phyloP scores from a whole-genome alignment of 2,113 vertebrate species.

The Mesembrinibis cayennensis region DNA sequence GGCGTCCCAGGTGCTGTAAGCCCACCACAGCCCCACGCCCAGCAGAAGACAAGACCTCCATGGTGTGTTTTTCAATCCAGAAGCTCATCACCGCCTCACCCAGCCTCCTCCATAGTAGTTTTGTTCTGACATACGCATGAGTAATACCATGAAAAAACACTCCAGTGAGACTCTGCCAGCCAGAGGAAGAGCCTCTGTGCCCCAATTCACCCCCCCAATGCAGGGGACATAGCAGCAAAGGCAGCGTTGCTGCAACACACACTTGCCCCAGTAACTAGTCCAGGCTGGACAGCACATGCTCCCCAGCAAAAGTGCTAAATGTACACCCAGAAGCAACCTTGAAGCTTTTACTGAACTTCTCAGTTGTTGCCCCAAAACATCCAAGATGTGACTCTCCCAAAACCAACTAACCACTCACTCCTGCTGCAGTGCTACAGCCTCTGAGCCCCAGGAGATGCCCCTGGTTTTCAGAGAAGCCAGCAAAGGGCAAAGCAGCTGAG shows the following conservation, averaged over 20 bases:
- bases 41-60: not conserved
- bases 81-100: not conserved
- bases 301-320: not conserved
- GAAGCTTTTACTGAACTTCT: not conserved
- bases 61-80: not conserved
- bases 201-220: not conserved
- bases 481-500: slow-evolving; percentile 8
- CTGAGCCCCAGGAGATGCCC: not conserved
- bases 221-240: not conserved
- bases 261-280: not conserved
- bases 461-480: not conserved
- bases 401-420: not conserved
- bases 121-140: not conserved
- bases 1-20: not conserved
- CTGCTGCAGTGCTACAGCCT: not conserved
- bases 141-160: not conserved
- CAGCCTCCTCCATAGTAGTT: not conserved
- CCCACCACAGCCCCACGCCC: not conserved
- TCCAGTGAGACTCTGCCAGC: not conserved
- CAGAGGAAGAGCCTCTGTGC: not conserved
- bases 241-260: not conserved
- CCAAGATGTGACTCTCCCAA: not conserved
- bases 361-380: not conserved
- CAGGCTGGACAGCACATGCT: not conserved
- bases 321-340: not conserved